Evolutionary conservation across 2,797 vertebrate genomes (phyloP), one percentile per base, ranked within the genome.

Genomic region (Eptatretus atami): DNA sequence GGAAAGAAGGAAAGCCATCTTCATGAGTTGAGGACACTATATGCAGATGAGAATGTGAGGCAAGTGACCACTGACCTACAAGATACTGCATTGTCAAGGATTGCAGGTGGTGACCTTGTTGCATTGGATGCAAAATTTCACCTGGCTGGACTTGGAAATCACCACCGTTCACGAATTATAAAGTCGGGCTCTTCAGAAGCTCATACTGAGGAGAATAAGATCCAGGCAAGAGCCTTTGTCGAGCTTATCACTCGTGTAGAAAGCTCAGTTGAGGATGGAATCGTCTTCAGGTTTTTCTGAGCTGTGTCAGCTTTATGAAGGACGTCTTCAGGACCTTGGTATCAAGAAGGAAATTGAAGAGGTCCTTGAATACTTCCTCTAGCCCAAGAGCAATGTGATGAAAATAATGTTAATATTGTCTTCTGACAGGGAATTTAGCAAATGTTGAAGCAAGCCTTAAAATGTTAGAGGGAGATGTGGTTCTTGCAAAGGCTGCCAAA

Each of bases 251-350:
- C 55, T 60, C 19, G 6, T 60, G 1, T 9, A 60, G 8, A 60
- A 60, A 60, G 19, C 55, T 60, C 55, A 60, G 55, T 60, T 60
- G 55, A 60, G 19, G 55, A 60, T 60, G 55, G 55, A 60, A 6
- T 9, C 6, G 14, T 60, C 9, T 60, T 6, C 55, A 6, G 4
- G 55, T 14, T 60, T 14, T 60, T 60, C 19, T 60, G 55, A 60
- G 55, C 55, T 60, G 55, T 19, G 55, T 60, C 14, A 60, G 55
- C 55, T 14, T 60, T 60, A 9, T 9, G 55, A 60, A 60, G 19
- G 19, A 60, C 6, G 8, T 60, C 8, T 57, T 57, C 54, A 57
- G 4, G 54, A 57, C 54, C 54, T 57, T 57, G 54, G 54, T 57
- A 15, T 57, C 15, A 57, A 57, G 54, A 57, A 57, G 54, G 54